Conservation (phyloP, 2,888 invertebrate genomes). For the Fragum fragum region DNA sequence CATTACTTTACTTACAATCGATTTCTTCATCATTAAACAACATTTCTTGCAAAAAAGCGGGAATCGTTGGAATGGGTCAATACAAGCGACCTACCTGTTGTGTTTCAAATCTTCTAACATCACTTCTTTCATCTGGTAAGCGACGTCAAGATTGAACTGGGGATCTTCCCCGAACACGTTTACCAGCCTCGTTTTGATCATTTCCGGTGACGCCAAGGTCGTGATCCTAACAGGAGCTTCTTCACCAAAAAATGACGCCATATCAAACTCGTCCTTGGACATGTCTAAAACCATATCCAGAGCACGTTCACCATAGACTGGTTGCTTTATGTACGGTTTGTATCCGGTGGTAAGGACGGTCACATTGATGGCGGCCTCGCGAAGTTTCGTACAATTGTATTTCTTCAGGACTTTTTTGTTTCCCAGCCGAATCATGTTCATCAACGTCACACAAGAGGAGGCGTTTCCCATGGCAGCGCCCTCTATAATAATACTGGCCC, state of each 20-base stretch:
- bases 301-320: constrained; percentile 42
- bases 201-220: constrained; percentile 43
- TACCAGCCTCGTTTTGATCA: constrained; percentile 30
- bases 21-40: too few species aligned
- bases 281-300: constrained; percentile 46
- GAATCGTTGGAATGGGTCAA: too few species aligned
- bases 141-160: constrained; percentile 39
- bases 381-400: constrained; percentile 47
- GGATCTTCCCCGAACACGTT: constrained; percentile 46
- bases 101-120: constrained; percentile 42
- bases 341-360: constrained; percentile 44
- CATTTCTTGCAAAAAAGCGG: too few species aligned
- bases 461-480: constrained; percentile 34
- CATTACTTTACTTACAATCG: too few species aligned
- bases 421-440: constrained; percentile 46
- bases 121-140: constrained; percentile 41
- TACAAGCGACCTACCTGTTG: too few species aligned
- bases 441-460: constrained; percentile 22
- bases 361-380: constrained; percentile 50
- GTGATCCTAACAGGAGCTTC: constrained; percentile 44
- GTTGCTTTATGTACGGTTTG: constrained; percentile 43
- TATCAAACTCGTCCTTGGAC: constrained; percentile 39
- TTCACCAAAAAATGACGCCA: constrained; percentile 44
- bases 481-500: constrained; percentile 44
- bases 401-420: constrained; percentile 47